Percentiles rank a stretch among this genome's conserved stretches.
These are phyloP conservation scores for Littorina saxatilis DNA, from an alignment of 1,140 invertebrate species.

Conservation along the genomic window DNA sequence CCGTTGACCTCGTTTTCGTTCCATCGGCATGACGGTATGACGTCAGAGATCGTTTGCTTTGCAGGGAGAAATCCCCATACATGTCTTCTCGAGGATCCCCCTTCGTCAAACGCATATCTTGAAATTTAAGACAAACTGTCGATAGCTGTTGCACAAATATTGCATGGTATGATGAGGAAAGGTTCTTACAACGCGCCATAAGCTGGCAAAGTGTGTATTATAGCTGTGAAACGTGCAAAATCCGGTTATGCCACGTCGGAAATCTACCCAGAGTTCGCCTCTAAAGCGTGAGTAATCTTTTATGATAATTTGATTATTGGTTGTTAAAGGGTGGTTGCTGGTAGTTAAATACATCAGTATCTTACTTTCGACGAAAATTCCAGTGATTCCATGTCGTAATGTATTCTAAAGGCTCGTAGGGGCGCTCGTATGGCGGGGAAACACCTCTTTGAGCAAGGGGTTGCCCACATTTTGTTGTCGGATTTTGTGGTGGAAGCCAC, in stretches of 20 bases:
- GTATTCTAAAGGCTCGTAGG: too few species aligned
- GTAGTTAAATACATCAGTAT: too few species aligned
- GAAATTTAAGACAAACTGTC: not conserved
- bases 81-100: constrained; percentile 38
- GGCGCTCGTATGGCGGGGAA: constrained; percentile 37
- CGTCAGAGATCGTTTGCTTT: constrained; percentile 38
- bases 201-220: constrained; percentile 16
- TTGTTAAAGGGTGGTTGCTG: constrained; percentile 4
- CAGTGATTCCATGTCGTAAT: too few species aligned
- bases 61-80: constrained; percentile 37
- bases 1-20: constrained; percentile 33
- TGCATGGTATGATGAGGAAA: not conserved
- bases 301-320: constrained; percentile 35
- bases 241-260: constrained; percentile 58
- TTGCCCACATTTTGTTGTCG: constrained; percentile 36
- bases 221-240: constrained; percentile 21
- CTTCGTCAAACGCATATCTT: constrained; percentile 3
- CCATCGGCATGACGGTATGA: constrained; percentile 35
- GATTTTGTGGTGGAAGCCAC: not conserved
- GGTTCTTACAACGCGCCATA: not conserved
- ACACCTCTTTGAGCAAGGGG: constrained; percentile 37
- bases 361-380: too few species aligned
- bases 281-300: constrained; percentile 49
- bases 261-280: constrained; percentile 42
- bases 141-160: not conserved